These are phyloP conservation scores for Laterallus jamaicensis DNA, from an alignment of 2,113 vertebrate species.

Conservation along the genomic window DNA sequence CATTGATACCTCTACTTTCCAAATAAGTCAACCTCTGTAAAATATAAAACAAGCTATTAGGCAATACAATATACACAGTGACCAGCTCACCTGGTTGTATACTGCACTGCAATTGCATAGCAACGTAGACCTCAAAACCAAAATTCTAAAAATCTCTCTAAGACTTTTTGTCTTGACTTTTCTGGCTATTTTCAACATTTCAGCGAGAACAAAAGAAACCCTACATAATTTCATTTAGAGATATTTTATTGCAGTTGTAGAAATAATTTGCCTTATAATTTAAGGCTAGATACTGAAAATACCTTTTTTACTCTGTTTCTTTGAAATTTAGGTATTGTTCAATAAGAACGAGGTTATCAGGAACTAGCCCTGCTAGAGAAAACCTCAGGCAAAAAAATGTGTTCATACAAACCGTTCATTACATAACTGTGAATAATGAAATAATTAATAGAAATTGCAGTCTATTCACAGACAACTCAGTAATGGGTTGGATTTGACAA, in stretches of 20 bases:
- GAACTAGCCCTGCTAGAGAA: background rate
- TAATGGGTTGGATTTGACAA: background rate
- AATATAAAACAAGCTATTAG: background rate
- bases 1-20: background rate
- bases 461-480: conserved; percentile 15
- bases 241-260: background rate
- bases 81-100: background rate
- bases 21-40: background rate
- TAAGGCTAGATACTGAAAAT: background rate
- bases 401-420: conserved; percentile 12
- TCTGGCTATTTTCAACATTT: background rate
- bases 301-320: background rate
- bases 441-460: conserved; percentile 10
- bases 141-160: background rate
- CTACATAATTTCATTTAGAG: background rate
- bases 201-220: background rate
- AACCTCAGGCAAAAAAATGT: background rate
- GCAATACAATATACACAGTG: background rate
- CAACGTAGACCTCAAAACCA: background rate
- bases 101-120: background rate
- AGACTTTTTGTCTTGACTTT: background rate
- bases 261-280: background rate
- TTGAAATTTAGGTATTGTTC: background rate
- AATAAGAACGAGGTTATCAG: background rate
- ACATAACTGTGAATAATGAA: conserved; percentile 33